phyloP scores from a whole-genome alignment of 2,113 vertebrate genomes.

The Myiozetetes cayanensis region DNA sequence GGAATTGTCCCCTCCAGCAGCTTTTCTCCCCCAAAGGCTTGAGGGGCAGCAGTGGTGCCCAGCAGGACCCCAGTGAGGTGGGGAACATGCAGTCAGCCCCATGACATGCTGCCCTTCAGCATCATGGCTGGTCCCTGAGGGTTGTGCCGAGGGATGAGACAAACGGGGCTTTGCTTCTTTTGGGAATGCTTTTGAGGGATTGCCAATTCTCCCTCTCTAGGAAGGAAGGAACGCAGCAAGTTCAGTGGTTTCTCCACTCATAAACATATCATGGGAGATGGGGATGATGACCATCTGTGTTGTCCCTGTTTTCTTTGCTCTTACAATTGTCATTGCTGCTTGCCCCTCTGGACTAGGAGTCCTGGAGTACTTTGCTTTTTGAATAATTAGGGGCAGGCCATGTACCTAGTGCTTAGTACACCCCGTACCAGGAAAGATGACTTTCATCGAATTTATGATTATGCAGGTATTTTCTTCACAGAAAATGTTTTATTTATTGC shows the following conservation, averaged over 20 bases:
- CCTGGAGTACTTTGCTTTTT: neutral
- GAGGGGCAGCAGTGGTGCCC: neutral
- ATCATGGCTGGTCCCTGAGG: rapidly evolving
- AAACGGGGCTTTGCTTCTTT: neutral
- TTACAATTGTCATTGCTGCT: neutral
- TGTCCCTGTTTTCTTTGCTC: neutral
- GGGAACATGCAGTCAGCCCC: rapidly evolving
- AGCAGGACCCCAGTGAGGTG: neutral
- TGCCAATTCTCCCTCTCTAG: neutral
- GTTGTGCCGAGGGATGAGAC: neutral
- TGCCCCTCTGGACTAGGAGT: neutral
- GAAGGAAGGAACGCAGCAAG: neutral
- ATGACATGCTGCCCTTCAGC: rapidly evolving
- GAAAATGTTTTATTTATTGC: slow-evolving; percentile 35
- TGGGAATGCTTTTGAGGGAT: neutral
- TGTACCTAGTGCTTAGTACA: neutral
- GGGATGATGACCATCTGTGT: neutral
- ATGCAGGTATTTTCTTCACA: slow-evolving; percentile 28
- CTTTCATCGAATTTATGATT: neutral
- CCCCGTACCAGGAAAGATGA: neutral
- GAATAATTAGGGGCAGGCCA: neutral
- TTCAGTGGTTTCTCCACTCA: neutral
- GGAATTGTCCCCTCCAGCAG: neutral
- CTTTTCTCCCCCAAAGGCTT: neutral
- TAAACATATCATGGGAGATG: rapidly evolving